Base-by-base conservation (phyloP, 2,888 invertebrate species). In the Nomada lathburiana region DNA sequence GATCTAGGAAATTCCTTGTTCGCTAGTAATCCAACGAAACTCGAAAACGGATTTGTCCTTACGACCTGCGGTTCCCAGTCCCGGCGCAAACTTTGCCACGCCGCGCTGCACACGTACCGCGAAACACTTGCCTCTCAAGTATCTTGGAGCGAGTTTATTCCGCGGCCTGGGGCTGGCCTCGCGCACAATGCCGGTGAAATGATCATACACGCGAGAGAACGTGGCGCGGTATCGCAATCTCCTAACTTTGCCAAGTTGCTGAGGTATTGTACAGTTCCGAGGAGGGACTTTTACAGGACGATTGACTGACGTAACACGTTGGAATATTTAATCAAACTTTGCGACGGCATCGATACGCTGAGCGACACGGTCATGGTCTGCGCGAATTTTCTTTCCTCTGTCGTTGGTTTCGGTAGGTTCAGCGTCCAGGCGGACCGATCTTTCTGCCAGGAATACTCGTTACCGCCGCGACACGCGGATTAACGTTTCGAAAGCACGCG, bases 21-120 rank as follows among this genome's bases (percentile, higher is more conserved):
- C 84, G 70, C 83, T 62, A 59, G 77, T 83, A 88, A 89, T 83
- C 86, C 89, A 89, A 89, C 89, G 84, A 86, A 88, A 88, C 89
- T 88, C 86, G 86, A 87, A 88, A 88, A 88, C 88, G 86, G 87
- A 89, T 89, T 86, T 88, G 89, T 88, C 90, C 88, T 88, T 86
- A 86, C 88, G 86, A 90, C 83, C 88, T 84, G 90, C 86, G 88
- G 89, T 87, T 89, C 80, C 70, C 84, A 85, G 82, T 88, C 84
- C 82, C 80, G 86, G 86, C 83, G 87, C 83, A 89, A 89, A 91
- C 90, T 91, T 91, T 74, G 85, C 85, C 79, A 81, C 83, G 81
- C 76, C 67, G 80, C 65, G 78, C 80, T 85, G 84, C 86, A 68
- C 88, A 85, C 88, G 82, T 87, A 85, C 82, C 83, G 72, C 81